A percentile compares a stretch with the other conserved stretches of the same genome.
phyloP scores from a whole-genome alignment of 2,797 vertebrate species.

The Vultur gryphus region DNA sequence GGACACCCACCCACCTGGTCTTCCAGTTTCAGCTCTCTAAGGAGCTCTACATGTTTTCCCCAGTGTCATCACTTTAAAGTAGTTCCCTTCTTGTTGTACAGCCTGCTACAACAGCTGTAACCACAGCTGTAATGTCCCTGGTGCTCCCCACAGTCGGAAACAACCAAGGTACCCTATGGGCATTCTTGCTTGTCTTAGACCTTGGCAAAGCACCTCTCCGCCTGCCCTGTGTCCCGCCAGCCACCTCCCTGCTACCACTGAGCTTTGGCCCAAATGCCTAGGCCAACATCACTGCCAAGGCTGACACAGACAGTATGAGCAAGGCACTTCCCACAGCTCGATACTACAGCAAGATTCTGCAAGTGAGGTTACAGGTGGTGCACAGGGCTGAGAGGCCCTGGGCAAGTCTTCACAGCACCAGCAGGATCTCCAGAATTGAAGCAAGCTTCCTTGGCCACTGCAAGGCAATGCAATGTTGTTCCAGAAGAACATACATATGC shows the following conservation, averaged over 20 bases:
- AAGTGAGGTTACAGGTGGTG: not conserved
- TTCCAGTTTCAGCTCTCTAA: not conserved
- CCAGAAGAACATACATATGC: not conserved
- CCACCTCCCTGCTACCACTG: not conserved
- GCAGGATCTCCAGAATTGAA: not conserved
- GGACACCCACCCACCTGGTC: not conserved
- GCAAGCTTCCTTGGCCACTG: not conserved
- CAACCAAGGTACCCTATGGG: rapidly evolving
- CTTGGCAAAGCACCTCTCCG: not conserved
- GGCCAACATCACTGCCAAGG: rapidly evolving
- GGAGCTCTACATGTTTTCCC: not conserved
- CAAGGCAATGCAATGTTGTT: not conserved
- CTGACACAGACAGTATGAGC: rapidly evolving
- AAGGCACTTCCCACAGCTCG: not conserved
- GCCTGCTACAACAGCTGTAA: not conserved
- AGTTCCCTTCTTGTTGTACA: not conserved
- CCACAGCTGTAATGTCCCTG: not conserved
- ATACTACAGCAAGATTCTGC: not conserved
- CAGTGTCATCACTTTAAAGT: not conserved
- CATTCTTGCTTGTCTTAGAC: not conserved
- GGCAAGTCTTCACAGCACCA: not conserved
- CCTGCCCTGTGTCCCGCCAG: too few species aligned
- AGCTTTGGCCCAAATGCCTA: not conserved
- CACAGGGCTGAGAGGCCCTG: not conserved
- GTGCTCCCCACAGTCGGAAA: not conserved